Conservation (phyloP, 2,113 vertebrate genomes). For the Phylloscopus whistleri region DNA sequence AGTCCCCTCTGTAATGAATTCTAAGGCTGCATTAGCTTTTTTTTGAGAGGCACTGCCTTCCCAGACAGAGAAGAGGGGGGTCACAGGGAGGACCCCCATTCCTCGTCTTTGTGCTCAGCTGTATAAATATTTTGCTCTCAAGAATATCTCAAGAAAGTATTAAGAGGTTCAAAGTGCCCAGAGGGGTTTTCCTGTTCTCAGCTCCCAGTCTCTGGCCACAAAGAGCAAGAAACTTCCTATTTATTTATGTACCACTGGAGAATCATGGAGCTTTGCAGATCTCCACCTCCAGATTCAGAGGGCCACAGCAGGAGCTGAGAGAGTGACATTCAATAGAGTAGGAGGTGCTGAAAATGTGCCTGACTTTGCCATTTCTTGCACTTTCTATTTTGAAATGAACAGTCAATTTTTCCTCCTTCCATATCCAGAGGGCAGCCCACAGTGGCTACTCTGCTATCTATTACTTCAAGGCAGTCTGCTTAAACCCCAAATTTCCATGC, state of each 20-base stretch:
- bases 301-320: not conserved
- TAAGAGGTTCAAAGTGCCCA: not conserved
- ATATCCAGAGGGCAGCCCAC: not conserved
- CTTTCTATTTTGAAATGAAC: not conserved
- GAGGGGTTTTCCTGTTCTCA: not conserved
- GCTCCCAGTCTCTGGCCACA: not conserved
- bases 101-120: not conserved
- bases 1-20: not conserved
- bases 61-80: not conserved
- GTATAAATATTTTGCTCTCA: not conserved
- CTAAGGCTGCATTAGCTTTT: not conserved
- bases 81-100: not conserved
- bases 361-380: not conserved
- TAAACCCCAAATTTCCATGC: not conserved
- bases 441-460: not conserved
- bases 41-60: not conserved
- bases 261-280: not conserved
- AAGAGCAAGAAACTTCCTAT: not conserved
- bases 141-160: not conserved
- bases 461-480: not conserved
- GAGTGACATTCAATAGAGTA: not conserved
- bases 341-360: not conserved
- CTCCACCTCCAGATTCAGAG: slow-evolving; percentile 9
- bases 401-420: not conserved
- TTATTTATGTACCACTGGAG: not conserved